Evolutionary conservation across 2,888 invertebrate genomes (phyloP), one percentile per base, ranked within the genome.

Genomic region (Harmothoe impar): DNA sequence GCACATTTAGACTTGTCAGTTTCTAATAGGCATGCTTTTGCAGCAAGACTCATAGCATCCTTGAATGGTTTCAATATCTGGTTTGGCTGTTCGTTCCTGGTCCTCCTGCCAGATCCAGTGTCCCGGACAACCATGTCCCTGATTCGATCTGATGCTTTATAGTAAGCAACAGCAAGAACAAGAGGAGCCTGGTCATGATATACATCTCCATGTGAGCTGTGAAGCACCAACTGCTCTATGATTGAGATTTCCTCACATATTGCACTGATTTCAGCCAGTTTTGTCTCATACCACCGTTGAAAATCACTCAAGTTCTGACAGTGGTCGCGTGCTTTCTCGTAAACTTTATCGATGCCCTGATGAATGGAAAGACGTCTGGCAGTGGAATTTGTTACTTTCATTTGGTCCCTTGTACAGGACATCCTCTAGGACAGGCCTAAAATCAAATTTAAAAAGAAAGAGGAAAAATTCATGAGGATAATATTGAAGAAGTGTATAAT

Each of bases 281-380:
- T 52, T n/a, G 29, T 31, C 25, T 86, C 86, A 54, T 52, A 86
- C 52, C 86, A 86, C 54, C 52, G 86, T 20, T 86, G 54, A 25
- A 86, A 86, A 35, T 33, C 10, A 35, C 35, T 81, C 15, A 81
- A n/a, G n/a, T 81, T 81, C n/a, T 81, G 20, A 20, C 20, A 43
- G 43, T 81, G 81, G 20, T 33, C 81, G 0, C 35, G 17, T 20
- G 43, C 81, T 25, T n/a, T 43, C 43, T 81, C n/a, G 10, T 81
- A 43, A 0, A 81, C 43, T 35, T 23, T 43, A 20, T 81, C 81
- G 20, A 81, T 81, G 43, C 43, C 81, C 43, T 43, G 81, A 17
- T 43, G 33, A 17, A 81, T 33, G 15, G 81, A 20, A 3, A 43
- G 15, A 7, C 81, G 81, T 43, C 25, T 35, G 1, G 43, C 20